Conservation (phyloP, 53 echinoderm and acorn worm species). For the Pentamera pediparva region DNA sequence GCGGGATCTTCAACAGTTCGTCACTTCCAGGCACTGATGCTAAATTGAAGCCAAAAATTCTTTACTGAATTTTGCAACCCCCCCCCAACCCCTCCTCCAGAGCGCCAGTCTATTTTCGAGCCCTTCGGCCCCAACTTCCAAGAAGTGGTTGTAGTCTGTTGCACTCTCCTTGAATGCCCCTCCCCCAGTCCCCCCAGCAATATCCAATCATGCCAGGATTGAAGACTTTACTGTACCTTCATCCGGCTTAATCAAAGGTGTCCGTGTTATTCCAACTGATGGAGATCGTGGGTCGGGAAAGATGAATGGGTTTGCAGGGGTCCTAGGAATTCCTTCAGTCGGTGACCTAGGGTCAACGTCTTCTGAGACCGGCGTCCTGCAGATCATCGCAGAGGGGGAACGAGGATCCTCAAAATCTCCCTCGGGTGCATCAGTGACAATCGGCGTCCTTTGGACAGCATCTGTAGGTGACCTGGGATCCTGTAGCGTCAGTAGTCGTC, state of each 20-base stretch:
- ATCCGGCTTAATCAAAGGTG: conserved; percentile 56
- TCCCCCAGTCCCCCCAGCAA: no score
- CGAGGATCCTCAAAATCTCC: conserved; percentile 68
- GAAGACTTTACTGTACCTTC: conserved; percentile 7
- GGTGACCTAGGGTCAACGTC: conserved; percentile 83
- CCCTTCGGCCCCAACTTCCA: no score
- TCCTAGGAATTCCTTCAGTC: conserved; percentile 54
- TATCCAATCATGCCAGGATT: no score
- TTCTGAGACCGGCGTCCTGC: conserved; percentile 67
- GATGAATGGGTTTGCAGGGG: conserved; percentile 38
- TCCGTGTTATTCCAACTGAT: conserved; percentile 54
- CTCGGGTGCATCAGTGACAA: conserved; percentile 22
- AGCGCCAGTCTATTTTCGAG: no score
- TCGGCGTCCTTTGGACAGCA: conserved; percentile 70
- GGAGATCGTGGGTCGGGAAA: conserved; percentile 87
- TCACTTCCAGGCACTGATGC: no score
- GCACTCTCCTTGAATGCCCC: no score
- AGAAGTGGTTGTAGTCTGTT: no score
- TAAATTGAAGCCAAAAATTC: no score
- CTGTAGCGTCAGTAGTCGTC: conserved; percentile 45
- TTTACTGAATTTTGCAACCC: no score
- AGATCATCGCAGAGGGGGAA: conserved; percentile 56
- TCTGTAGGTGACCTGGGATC: conserved; percentile 90
- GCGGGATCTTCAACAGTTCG: no score
- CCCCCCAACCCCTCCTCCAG: no score